These are phyloP conservation scores for Itoplectis maculator DNA, from an alignment of 2,888 invertebrate genomes.

Conservation along the genomic window DNA sequence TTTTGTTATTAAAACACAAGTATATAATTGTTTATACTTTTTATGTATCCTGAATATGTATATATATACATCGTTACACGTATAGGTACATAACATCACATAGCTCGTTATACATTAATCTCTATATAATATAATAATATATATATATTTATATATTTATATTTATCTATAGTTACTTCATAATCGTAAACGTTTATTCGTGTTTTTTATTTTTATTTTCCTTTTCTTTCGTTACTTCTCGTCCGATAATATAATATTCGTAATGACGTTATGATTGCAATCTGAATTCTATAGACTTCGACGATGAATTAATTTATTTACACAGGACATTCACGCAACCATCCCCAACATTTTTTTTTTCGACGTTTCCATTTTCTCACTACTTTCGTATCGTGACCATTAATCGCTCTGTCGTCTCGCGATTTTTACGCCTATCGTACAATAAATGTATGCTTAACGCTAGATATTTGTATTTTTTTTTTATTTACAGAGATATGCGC, in stretches of 20 bases:
- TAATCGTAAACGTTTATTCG: slow-evolving; percentile 64
- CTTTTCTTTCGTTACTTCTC: slow-evolving; percentile 35
- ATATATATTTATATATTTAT: slow-evolving; percentile 50
- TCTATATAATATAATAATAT: slow-evolving; percentile 70
- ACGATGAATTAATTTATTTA: slow-evolving; percentile 68
- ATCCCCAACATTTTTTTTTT: background rate
- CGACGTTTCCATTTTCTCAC: slow-evolving; percentile 11
- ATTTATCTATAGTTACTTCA: slow-evolving; percentile 64
- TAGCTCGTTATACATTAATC: slow-evolving; percentile 81
- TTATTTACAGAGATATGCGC: slow-evolving; percentile 67
- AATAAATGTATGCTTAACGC: slow-evolving; percentile 57
- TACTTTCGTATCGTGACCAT: slow-evolving; percentile 7
- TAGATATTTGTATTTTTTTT: slow-evolving; percentile 34
- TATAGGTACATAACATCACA: slow-evolving; percentile 84
- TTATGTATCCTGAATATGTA: slow-evolving; percentile 76
- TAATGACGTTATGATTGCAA: slow-evolving; percentile 71
- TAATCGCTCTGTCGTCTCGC: slow-evolving; percentile 32
- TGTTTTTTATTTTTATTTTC: slow-evolving; percentile 22
- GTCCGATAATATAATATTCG: slow-evolving; percentile 66
- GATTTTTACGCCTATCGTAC: slow-evolving; percentile 55
- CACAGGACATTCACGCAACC: slow-evolving; percentile 71
- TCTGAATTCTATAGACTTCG: slow-evolving; percentile 68
- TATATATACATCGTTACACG: slow-evolving; percentile 83
- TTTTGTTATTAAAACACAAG: slow-evolving; percentile 41
- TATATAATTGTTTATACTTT: slow-evolving; percentile 73